Evolutionary conservation across 1,140 invertebrate genomes (phyloP).

Genomic region (Macrosteles quadrilineatus): DNA sequence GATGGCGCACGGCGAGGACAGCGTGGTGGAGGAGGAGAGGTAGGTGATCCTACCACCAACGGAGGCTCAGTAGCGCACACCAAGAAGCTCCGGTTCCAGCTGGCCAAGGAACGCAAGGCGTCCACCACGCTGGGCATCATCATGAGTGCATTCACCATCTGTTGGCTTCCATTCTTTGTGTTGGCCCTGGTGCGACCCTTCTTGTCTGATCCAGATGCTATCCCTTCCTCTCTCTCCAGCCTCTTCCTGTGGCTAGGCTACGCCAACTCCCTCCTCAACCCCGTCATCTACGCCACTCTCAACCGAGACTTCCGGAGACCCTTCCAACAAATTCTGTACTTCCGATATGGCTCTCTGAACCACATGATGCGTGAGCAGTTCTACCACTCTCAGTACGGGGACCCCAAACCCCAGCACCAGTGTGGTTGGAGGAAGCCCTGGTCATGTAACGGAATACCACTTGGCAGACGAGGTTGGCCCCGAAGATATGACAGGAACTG

Average conservation of each 20-base stretch:
- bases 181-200: constrained; percentile 86
- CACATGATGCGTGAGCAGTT: constrained; percentile 91
- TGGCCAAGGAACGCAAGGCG: constrained; percentile 90
- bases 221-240: constrained; percentile 60
- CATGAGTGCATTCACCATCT: constrained; percentile 94
- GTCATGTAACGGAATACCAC: constrained; percentile 33
- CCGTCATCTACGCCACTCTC: constrained; percentile 90
- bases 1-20: too few species aligned
- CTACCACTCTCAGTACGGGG: constrained; percentile 88
- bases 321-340: constrained; percentile 85
- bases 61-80: constrained; percentile 41
- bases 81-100: constrained; percentile 77
- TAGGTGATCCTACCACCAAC: constrained; percentile 38
- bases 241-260: constrained; percentile 90
- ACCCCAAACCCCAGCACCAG: constrained; percentile 53
- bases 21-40: too few species aligned
- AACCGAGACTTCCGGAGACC: constrained; percentile 92
- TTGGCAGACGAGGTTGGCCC: constrained; percentile 29
- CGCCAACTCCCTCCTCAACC: constrained; percentile 89
- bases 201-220: constrained; percentile 60
- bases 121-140: constrained; percentile 96
- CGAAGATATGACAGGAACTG: constrained; percentile 18
- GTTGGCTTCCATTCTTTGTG: constrained; percentile 97
- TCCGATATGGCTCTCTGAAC: constrained; percentile 80
- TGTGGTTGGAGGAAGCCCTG: constrained; percentile 15